Evolutionary conservation across 1,140 invertebrate genomes (phyloP).

Genomic region (Meteorus sp.): DNA sequence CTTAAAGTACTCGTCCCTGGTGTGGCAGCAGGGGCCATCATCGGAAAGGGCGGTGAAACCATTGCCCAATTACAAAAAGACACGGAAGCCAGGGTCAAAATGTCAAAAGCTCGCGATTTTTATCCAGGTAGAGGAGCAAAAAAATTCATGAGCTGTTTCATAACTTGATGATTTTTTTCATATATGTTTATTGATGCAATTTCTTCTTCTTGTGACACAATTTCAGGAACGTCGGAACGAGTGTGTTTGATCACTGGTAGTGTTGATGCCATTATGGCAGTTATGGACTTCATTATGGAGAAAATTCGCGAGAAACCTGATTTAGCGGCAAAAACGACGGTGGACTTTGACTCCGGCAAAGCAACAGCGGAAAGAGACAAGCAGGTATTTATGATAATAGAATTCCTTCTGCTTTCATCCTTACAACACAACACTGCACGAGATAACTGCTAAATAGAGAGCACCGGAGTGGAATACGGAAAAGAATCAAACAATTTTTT

Average conservation of each 20-base stretch:
- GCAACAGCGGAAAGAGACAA: slow-evolving; percentile 77
- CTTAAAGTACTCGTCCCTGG: slow-evolving; percentile 96
- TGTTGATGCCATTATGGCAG: slow-evolving; percentile 89
- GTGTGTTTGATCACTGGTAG: slow-evolving; percentile 96
- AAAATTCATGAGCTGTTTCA: neutral
- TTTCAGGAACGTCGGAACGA: slow-evolving; percentile 90
- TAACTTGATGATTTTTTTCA: neutral
- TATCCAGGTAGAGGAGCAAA: slow-evolving; percentile 81
- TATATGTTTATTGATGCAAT: slow-evolving; percentile 9
- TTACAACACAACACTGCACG: neutral
- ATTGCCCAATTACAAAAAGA: slow-evolving; percentile 97
- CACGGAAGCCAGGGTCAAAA: slow-evolving; percentile 92
- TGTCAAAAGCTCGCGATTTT: slow-evolving; percentile 98
- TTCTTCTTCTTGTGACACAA: slow-evolving; percentile 11
- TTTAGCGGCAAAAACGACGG: slow-evolving; percentile 74
- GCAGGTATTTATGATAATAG: slow-evolving; percentile 59
- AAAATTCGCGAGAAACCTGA: slow-evolving; percentile 98
- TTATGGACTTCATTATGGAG: slow-evolving; percentile 96
- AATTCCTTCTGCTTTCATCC: neutral
- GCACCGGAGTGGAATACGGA: neutral
- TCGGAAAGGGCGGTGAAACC: slow-evolving; percentile 96
- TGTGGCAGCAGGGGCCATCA: slow-evolving; percentile 94
- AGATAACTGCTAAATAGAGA: neutral
- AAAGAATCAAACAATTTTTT: too few relatives aligned
- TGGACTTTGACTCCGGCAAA: slow-evolving; percentile 71